Conservation (phyloP, 2,888 invertebrate species). For the Branchinecta sandiegonensis region DNA sequence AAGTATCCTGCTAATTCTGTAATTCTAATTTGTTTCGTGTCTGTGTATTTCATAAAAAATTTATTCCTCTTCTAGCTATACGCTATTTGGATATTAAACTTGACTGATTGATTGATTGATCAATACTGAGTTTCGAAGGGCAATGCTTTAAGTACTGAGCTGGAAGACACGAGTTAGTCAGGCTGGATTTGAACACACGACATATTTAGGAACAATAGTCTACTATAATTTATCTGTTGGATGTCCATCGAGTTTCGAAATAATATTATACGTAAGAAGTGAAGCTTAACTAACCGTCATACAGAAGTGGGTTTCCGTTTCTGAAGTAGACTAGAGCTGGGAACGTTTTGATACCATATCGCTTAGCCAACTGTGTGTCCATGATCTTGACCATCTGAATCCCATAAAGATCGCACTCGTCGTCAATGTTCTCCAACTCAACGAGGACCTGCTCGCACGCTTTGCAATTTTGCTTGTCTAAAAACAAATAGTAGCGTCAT, state of each 20-base stretch:
- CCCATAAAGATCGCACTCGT: conserved; percentile 80
- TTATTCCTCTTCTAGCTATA: too few species aligned
- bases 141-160: too few species aligned
- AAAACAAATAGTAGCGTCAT: conserved; percentile 24
- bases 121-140: too few species aligned
- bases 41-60: too few species aligned
- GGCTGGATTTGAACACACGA: conserved; percentile 15
- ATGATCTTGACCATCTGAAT: conserved; percentile 87
- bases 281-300: conserved; percentile 44
- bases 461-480: conserved; percentile 77
- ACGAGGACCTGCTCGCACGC: conserved; percentile 80
- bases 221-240: conserved; percentile 3
- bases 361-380: conserved; percentile 75
- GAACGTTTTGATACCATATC: conserved; percentile 86
- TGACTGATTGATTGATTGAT: too few species aligned
- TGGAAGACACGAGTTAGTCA: too few species aligned
- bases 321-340: conserved; percentile 81
- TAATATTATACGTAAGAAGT: background rate
- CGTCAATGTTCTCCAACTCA: conserved; percentile 72
- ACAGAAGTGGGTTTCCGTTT: conserved; percentile 71
- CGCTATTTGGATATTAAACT: too few species aligned
- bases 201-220: background rate
- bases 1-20: too few species aligned
- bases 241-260: background rate
- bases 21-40: too few species aligned